These are phyloP conservation scores for Ivindomyrus marchei DNA, from an alignment of 2,113 vertebrate genomes.

Conservation along the genomic window DNA sequence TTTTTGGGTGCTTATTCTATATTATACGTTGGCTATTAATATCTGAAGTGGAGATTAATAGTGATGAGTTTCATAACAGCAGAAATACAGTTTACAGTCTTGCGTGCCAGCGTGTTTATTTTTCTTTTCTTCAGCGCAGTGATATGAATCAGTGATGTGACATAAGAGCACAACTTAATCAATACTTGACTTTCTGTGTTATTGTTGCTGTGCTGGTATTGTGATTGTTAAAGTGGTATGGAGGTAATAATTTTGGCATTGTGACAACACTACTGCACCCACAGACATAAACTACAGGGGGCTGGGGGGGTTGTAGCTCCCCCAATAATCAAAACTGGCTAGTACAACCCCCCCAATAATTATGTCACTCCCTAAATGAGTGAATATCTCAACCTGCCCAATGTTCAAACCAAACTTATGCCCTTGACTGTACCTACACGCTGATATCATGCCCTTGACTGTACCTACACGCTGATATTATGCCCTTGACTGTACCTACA, in stretches of 20 bases:
- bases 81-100: background rate
- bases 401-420: too few species aligned
- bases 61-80: background rate
- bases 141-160: background rate
- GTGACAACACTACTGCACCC: background rate
- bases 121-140: background rate
- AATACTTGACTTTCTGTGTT: background rate
- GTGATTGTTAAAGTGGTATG: background rate
- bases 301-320: too few species aligned
- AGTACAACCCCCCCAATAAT: too few species aligned
- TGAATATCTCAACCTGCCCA: too few species aligned
- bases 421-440: background rate
- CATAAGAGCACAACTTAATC: background rate
- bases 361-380: too few species aligned
- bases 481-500: background rate
- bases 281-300: too few species aligned
- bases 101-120: background rate
- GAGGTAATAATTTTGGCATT: background rate
- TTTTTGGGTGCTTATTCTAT: background rate
- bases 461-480: background rate
- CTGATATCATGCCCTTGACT: background rate
- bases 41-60: background rate
- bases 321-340: too few species aligned
- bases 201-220: background rate
- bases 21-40: background rate